Evolutionary conservation across 2,113 vertebrate genomes (phyloP).

Genomic region (Mesitornis unicolor): DNA sequence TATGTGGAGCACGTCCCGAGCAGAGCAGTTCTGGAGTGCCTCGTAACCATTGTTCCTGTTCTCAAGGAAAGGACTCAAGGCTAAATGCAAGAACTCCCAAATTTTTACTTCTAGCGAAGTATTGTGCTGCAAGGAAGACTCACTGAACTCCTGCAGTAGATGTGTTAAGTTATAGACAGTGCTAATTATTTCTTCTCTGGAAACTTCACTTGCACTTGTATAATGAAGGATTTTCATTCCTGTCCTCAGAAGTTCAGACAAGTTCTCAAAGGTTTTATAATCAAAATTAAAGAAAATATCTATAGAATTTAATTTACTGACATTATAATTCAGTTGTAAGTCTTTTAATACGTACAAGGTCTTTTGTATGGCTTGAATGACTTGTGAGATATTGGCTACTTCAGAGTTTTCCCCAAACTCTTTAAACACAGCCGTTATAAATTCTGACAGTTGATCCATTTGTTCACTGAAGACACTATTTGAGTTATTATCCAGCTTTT

Average conservation of each 20-base stretch:
- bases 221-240: constrained; percentile 35
- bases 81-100: neutral
- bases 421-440: neutral
- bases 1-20: neutral
- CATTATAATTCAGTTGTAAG: constrained; percentile 31
- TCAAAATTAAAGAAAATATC: constrained; percentile 27
- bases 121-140: neutral
- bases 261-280: neutral
- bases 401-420: constrained; percentile 28
- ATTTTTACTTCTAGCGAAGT: neutral
- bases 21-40: constrained; percentile 14
- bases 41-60: neutral
- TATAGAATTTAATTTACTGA: constrained; percentile 36
- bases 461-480: neutral
- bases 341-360: constrained; percentile 30
- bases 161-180: constrained; percentile 25
- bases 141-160: neutral
- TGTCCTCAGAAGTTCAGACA: constrained; percentile 28
- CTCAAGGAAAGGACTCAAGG: constrained; percentile 27
- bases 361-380: constrained; percentile 29
- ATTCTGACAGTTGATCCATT: constrained; percentile 11
- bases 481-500: neutral
- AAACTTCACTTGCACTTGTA: neutral
- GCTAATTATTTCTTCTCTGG: constrained; percentile 12
- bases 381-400: constrained; percentile 5